A percentile compares a stretch with the other conserved stretches of the same genome.
Conservation (phyloP, 2,113 vertebrate species). For the Strix aluco region DNA sequence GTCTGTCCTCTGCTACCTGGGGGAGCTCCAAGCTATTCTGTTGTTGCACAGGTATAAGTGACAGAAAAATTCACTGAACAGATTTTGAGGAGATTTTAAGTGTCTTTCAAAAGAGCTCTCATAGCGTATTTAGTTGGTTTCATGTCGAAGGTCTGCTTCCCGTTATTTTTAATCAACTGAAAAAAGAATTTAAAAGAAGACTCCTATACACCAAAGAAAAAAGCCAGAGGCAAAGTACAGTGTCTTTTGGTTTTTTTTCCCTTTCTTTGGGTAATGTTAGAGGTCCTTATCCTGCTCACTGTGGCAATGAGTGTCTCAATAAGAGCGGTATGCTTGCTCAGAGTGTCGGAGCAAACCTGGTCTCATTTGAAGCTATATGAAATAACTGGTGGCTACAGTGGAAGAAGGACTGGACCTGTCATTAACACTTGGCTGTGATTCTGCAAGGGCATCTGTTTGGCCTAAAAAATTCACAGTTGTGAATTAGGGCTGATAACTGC, state of each 20-base stretch:
- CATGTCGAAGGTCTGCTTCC: background rate
- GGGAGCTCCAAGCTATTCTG: background rate
- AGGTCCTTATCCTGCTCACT: background rate
- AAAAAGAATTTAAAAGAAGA: background rate
- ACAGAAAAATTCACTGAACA: background rate
- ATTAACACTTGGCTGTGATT: background rate
- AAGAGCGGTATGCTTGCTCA: fast-evolving
- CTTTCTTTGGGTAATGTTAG: background rate
- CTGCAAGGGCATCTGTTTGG: conserved; percentile 13
- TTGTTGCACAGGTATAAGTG: background rate
- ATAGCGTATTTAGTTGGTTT: background rate
- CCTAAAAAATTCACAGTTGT: background rate
- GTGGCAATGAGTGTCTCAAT: background rate
- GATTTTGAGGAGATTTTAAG: background rate
- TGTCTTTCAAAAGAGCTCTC: background rate
- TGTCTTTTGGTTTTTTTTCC: background rate
- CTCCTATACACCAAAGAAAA: background rate
- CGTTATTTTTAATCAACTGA: background rate
- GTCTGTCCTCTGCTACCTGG: background rate
- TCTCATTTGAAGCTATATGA: background rate
- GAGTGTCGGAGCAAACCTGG: background rate
- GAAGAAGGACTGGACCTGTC: background rate
- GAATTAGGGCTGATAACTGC: background rate
- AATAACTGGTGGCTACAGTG: background rate
- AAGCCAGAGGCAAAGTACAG: background rate